A percentile compares a stretch with the other conserved stretches of the same genome.
These are phyloP conservation scores for Cephus nigrinus DNA, from an alignment of 2,888 invertebrate species.

Conservation along the genomic window DNA sequence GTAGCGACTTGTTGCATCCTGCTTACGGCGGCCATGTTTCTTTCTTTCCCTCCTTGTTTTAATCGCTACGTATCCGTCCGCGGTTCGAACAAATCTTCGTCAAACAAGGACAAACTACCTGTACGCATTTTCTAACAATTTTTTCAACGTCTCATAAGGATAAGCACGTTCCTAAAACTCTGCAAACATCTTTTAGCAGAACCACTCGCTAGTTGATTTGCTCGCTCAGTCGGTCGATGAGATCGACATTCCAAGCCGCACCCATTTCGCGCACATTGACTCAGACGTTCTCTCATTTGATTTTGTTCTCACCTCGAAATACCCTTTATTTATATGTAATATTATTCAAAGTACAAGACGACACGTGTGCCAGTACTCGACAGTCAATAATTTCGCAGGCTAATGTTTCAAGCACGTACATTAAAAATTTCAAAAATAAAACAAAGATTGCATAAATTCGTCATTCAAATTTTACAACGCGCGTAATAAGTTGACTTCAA, in stretches of 20 bases:
- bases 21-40: not conserved
- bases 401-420: not conserved
- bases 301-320: not conserved
- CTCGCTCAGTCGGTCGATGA: not conserved
- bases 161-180: conserved; percentile 20
- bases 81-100: not conserved
- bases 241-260: conserved; percentile 63
- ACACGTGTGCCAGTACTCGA: not conserved
- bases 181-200: conserved; percentile 38
- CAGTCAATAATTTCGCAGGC: not conserved
- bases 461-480: not conserved
- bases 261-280: conserved; percentile 58
- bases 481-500: not conserved
- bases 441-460: not conserved
- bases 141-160: conserved; percentile 3
- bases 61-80: not conserved
- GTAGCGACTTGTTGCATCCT: not conserved
- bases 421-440: not conserved
- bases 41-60: not conserved
- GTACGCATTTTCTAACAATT: not conserved
- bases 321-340: not conserved
- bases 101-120: not conserved
- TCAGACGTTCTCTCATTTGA: conserved; percentile 23
- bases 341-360: not conserved
- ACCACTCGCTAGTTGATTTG: not conserved